Evolutionary conservation across 2,113 vertebrate species (phyloP), one percentile per base, ranked within the genome.

Genomic region (Burhinus oedicnemus): DNA sequence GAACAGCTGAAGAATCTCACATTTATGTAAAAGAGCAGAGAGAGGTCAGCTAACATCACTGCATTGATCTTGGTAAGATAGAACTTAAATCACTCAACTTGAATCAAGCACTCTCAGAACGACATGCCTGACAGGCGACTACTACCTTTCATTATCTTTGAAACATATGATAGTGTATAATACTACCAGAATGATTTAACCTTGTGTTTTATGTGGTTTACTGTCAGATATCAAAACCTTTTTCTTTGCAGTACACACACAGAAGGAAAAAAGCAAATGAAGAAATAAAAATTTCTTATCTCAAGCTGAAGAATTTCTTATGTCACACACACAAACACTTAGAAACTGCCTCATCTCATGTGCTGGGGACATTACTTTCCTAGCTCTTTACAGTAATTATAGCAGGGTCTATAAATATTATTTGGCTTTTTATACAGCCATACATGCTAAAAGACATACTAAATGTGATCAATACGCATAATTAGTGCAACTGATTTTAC

Each of bases 21-120:
- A 6, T 62, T 15, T 16, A 42, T 1, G 9, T 30, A 66, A 21
- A 83, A 55, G 14, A 79, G 38, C 36, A 64, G 65, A 70, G 16
- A 66, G 20, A 49, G 55, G 19, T 34, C 69, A 78, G 80, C 11
- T 40, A 87, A 32, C 30, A 72, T 9, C 66, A 61, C 0, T 22
- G n/a, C 19, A 52, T 0, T 61, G 30, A 69, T 22, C 25, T n/a
- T 36, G 12, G 0, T 1, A 45, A 49, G 30, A 58, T 3, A 27
- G 27, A 94, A 84, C 30, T 42, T 10, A 22, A 22, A 78, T 45
- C 16, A 11, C 21, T 42, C 2, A 3, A 5, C 57, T 29, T 45
- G 36, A 70, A 40, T 8, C 38, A 89, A 60, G 29, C 44, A 36
- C 65, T 49, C 11, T 1, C 22, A 85, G 44, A 58, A 60, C 34